Base-by-base conservation (phyloP, 2,888 invertebrate genomes). In the Vesta saturnalis region DNA sequence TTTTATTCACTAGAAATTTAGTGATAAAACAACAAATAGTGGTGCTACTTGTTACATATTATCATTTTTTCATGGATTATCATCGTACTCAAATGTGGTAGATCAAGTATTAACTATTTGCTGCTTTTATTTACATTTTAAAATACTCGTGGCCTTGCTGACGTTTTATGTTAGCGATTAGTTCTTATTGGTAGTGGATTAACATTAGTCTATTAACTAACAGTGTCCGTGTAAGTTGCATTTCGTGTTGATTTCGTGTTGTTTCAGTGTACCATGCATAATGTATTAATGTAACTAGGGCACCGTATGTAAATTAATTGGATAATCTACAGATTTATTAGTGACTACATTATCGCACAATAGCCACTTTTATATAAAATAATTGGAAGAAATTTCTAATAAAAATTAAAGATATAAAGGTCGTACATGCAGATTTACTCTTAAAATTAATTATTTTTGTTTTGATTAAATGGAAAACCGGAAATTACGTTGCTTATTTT, bases 121-220 rank as follows among this genome's bases (percentile, higher is more conserved):
- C 39, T n/a, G 8, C 4, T 19, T 16, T 18, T 52, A 58, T 58
- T 64, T 30, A 49, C 58, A 57, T 57, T 64, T 55, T 43, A 62
- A 54, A 56, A 35, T 22, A 35, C 30, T 35, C 60, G 64, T 58
- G 69, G 58, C 69, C 69, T 69, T 69, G 69, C 69, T 64, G 60
- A 64, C 69, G 69, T 60, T 56, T 56, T 52, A 19, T 49, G 57
- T 67, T 49, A 56, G 59, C 47, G 60, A 69, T 58, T 68, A 56
- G 35, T 64, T 49, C 59, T 68, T 64, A 68, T 64, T 64, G 60
- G 60, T 21, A 64, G 54, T 59, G 60, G 60, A 63, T 60, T 64
- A 60, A 55, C 56, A 59, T 64, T 55, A 63, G 63, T 68, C 64
- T 59, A 47, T 46, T 55, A 63, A 60, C 43, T 19, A 39, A 52